Base-by-base conservation (phyloP, 2,113 vertebrate genomes). In the Eudyptes chrysolophus region DNA sequence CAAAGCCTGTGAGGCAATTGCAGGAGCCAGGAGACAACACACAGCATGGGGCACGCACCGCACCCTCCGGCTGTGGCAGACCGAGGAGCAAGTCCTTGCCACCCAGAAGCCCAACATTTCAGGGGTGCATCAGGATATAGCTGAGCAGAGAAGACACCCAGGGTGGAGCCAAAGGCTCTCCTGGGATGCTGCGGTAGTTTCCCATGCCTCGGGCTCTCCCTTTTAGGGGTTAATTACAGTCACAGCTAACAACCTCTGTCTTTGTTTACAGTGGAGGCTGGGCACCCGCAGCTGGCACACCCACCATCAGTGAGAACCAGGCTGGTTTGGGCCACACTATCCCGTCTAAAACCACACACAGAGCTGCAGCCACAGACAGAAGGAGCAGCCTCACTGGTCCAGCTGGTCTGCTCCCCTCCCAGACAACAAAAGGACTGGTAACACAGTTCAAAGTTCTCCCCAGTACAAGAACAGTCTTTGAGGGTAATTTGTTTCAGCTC, bases 1-100 rank as follows among this genome's bases (percentile, higher is more conserved):
- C 0, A 0, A 20, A 61, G 34, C 51, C 27, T 11, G 7, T 0
- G 0, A 72, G 70, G 32, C 0, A 1, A n/a, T 15, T 4, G 0
- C 40, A 32, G 49, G 26, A 32, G 9, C 46, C 40, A 1, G 1
- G 27, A 42, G 42, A 48, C 1, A 5, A 72, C 38, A 17, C 2
- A 1, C 1, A 0, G 29, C 7, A 0, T 4, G 4, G 52, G 32
- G 21, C 48, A n/a, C 1, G 0, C 11, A 16, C 9, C 7, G 11
- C 40, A 40, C 40, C 36, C 40, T 46, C 32, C 0, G 0, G 75
- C 71, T 52, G 6, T 5, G 0, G 19, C 29, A 57, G n/a, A 17
- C 3, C 2, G 0, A n/a, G 34, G 19, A 62, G 14, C 9, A 2
- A 60, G 44, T 26, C 44, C 40, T 64, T 40, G 38, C 26, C 54